A percentile compares a stretch with the other conserved stretches of the same genome.
Evolutionary conservation across 2,797 vertebrate species (phyloP).

Genomic region (Mastacembelus armatus): DNA sequence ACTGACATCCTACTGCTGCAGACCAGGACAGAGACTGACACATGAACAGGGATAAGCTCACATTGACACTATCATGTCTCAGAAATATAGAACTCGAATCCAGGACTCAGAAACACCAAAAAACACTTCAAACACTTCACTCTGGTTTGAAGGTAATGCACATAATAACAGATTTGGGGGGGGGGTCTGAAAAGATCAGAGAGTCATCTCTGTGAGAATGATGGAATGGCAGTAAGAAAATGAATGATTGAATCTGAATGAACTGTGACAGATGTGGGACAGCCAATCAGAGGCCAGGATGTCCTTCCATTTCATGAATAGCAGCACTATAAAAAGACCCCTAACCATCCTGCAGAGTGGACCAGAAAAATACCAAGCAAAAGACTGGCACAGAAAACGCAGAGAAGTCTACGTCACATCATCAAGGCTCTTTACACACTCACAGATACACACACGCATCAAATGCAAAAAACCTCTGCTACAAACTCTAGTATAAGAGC

Average conservation of each 20-base stretch:
- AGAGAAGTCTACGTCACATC: constrained; percentile 29
- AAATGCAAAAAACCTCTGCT: no score
- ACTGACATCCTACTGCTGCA: constrained; percentile 3
- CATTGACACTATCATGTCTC: constrained; percentile 38
- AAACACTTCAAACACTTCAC: background rate
- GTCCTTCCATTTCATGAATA: constrained; percentile 20
- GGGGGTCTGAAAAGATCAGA: background rate
- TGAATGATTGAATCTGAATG: background rate
- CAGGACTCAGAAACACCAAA: background rate
- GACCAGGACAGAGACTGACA: constrained; percentile 12
- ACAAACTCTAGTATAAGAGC: no score
- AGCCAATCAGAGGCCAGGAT: constrained; percentile 43
- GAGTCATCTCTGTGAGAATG: no score
- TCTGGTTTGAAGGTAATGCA: background rate
- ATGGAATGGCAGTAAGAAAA: no score
- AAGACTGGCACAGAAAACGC: background rate
- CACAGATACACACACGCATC: constrained; percentile 17
- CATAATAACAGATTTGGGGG: no score
- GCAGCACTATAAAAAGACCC: constrained; percentile 34
- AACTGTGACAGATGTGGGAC: constrained; percentile 3
- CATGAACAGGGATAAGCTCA: constrained; percentile 46
- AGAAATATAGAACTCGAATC: no score
- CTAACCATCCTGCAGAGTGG: background rate
- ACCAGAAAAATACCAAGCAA: constrained; percentile 8
- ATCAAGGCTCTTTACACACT: constrained; percentile 2